Evolutionary conservation across 2,888 invertebrate species (phyloP).

Genomic region (Xylophagus ater): DNA sequence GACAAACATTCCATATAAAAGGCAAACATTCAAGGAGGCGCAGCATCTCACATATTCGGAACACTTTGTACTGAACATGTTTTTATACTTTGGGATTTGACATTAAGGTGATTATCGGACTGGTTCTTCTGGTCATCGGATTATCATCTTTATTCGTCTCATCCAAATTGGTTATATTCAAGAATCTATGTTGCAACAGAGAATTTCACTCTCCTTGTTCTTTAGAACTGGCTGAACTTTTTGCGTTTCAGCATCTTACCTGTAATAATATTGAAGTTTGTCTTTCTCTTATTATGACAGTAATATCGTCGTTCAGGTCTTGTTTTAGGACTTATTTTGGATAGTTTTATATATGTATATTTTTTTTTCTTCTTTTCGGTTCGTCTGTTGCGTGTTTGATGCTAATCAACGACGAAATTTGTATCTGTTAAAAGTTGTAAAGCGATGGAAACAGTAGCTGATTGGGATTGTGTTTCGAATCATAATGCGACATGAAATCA

Average conservation of each 20-base stretch:
- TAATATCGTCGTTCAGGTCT: background rate
- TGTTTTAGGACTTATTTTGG: background rate
- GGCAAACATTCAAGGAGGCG: constrained; percentile 10
- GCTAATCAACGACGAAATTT: constrained; percentile 15
- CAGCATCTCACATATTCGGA: constrained; percentile 10
- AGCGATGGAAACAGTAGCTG: constrained; percentile 16
- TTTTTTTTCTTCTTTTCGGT: background rate
- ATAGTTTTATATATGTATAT: background rate
- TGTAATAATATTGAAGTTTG: constrained; percentile 5
- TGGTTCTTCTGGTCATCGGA: background rate
- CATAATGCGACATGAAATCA: too few relatives aligned
- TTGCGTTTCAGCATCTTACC: background rate
- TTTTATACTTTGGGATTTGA: constrained; percentile 36
- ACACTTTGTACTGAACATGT: constrained; percentile 30
- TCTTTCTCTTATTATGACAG: constrained; percentile 2
- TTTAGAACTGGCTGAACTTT: background rate
- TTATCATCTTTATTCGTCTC: constrained; percentile 1
- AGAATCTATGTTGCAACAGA: constrained; percentile 1
- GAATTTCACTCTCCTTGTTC: background rate
- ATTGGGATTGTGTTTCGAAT: too few relatives aligned
- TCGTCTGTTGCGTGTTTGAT: constrained; percentile 13
- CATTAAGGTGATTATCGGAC: constrained; percentile 10
- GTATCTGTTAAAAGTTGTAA: constrained; percentile 12
- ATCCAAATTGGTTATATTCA: background rate
- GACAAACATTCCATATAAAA: background rate